phyloP scores from a whole-genome alignment of 1,140 invertebrate species.

The Heliconius hewitsoni region DNA sequence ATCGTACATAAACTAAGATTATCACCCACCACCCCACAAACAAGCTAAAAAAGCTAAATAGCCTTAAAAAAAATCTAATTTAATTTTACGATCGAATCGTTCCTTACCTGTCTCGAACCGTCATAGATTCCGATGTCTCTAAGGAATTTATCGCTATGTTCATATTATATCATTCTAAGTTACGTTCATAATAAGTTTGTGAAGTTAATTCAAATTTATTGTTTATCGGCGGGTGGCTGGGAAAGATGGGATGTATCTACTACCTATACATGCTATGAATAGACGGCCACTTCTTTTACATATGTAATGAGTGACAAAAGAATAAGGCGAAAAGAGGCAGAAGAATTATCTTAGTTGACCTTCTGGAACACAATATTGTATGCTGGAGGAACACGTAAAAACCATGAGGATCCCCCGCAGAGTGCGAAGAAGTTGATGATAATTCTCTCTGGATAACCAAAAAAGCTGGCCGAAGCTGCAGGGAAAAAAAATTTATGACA shows the following conservation, averaged over 20 bases:
- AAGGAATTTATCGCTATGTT: constrained; percentile 58
- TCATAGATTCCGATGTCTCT: constrained; percentile 61
- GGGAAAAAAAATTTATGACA: too few relatives aligned
- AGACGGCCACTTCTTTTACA: background rate
- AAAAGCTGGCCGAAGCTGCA: too few relatives aligned
- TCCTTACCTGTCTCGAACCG: constrained; percentile 57
- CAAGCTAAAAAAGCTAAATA: constrained; percentile 1
- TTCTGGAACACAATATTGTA: too few relatives aligned
- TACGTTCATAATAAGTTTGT: constrained; percentile 63
- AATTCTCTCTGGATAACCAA: too few relatives aligned
- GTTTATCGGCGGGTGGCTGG: constrained; percentile 51
- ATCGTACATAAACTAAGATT: constrained; percentile 10
- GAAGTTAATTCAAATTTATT: constrained; percentile 67
- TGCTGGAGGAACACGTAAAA: too few relatives aligned
- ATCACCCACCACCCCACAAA: constrained; percentile 17
- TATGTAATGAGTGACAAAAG: too few relatives aligned
- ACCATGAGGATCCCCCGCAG: too few relatives aligned
- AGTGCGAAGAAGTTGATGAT: too few relatives aligned
- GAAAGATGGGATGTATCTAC: constrained; percentile 32
- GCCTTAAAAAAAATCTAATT: constrained; percentile 60
- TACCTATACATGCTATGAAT: background rate
- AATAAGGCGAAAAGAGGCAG: too few relatives aligned
- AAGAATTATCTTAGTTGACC: too few relatives aligned
- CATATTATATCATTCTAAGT: constrained; percentile 59
- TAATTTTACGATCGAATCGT: constrained; percentile 57